A percentile compares a stretch with the other conserved stretches of the same genome.
These are phyloP conservation scores for Acarapis woodi DNA, from an alignment of 1,140 invertebrate species.

Conservation along the genomic window DNA sequence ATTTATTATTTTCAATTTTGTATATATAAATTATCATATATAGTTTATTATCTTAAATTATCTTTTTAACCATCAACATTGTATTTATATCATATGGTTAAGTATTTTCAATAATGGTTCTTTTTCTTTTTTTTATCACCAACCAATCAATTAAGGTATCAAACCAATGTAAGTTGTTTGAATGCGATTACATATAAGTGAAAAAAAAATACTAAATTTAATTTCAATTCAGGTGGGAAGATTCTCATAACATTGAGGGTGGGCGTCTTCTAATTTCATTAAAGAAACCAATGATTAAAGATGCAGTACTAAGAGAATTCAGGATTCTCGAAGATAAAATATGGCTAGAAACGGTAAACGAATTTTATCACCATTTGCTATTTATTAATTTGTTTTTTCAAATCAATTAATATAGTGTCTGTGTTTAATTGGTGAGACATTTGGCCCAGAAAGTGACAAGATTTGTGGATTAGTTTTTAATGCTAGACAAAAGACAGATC, in stretches of 20 bases:
- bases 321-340: too few relatives aligned
- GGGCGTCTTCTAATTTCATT: constrained; percentile 7
- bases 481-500: constrained; percentile 3
- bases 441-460: constrained; percentile 8
- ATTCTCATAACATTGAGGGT: constrained; percentile 6
- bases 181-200: too few relatives aligned
- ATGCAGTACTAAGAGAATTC: background rate
- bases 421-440: constrained; percentile 10
- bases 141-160: too few relatives aligned
- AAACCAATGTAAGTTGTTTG: too few relatives aligned
- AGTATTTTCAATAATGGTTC: too few relatives aligned
- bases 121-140: too few relatives aligned
- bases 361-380: background rate
- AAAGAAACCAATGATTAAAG: background rate
- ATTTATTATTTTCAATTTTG: too few relatives aligned
- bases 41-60: too few relatives aligned
- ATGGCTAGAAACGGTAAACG: constrained; percentile 10
- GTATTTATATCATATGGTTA: too few relatives aligned
- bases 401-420: background rate
- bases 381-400: background rate
- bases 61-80: too few relatives aligned
- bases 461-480: constrained; percentile 10
- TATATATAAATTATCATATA: too few relatives aligned
- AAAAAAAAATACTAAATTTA: too few relatives aligned
- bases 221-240: constrained; percentile 11